Conservation (phyloP, 2,888 invertebrate species). For the Axea sp. region DNA sequence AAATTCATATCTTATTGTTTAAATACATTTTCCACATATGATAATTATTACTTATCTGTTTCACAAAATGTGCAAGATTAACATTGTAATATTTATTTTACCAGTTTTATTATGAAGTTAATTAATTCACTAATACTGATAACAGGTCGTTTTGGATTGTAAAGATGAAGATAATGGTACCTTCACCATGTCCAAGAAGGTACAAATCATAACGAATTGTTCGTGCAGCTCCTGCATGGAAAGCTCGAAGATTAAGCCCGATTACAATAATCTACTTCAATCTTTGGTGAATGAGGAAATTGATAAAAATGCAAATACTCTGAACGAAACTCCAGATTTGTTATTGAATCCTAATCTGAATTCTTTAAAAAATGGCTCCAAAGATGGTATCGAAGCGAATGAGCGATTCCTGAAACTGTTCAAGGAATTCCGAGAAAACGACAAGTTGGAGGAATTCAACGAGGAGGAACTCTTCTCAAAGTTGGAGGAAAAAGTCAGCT, state of each 20-base stretch:
- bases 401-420: slow-evolving; percentile 80
- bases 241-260: slow-evolving; percentile 75
- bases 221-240: slow-evolving; percentile 83
- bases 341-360: slow-evolving; percentile 74
- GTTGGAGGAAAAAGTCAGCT: slow-evolving; percentile 70
- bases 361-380: slow-evolving; percentile 74
- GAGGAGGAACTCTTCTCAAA: slow-evolving; percentile 73
- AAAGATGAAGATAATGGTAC: slow-evolving; percentile 80
- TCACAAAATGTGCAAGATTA: too few relatives aligned
- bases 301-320: slow-evolving; percentile 72
- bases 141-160: slow-evolving; percentile 83
- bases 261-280: slow-evolving; percentile 75
- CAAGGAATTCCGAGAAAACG: slow-evolving; percentile 71
- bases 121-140: too few relatives aligned
- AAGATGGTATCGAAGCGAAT: slow-evolving; percentile 79
- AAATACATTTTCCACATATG: too few relatives aligned
- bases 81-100: too few relatives aligned
- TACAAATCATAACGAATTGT: slow-evolving; percentile 85
- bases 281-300: slow-evolving; percentile 72
- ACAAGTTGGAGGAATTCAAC: slow-evolving; percentile 73
- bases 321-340: slow-evolving; percentile 77
- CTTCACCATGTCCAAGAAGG: slow-evolving; percentile 81
- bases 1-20: too few relatives aligned
- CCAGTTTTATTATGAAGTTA: too few relatives aligned
- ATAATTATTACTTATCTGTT: too few relatives aligned